Conservation (phyloP, 2,888 invertebrate genomes). For the Margaritifera margaritifera region DNA sequence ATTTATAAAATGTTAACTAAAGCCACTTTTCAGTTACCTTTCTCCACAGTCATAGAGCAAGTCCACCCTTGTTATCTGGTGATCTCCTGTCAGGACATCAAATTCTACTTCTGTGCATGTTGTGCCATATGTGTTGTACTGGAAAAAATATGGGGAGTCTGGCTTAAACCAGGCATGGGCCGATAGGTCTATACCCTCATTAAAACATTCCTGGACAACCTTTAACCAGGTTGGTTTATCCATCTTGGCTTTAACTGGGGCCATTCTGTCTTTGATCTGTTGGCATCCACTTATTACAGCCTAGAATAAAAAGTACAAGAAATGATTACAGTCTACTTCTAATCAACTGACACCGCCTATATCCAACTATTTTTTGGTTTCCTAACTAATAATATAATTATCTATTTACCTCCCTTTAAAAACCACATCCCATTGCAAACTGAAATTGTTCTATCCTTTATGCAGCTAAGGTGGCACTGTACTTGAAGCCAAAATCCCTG, state of each 20-base stretch:
- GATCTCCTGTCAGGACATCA: slow-evolving; percentile 85
- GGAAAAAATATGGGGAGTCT: slow-evolving; percentile 12
- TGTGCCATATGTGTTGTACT: slow-evolving; percentile 69
- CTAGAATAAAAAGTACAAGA: slow-evolving; percentile 25
- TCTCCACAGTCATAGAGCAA: slow-evolving; percentile 65
- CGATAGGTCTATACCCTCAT: slow-evolving; percentile 65
- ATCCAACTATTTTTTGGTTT: too few relatives aligned
- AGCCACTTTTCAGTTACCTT: slow-evolving; percentile 52
- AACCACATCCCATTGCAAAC: too few relatives aligned
- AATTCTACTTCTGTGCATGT: slow-evolving; percentile 80
- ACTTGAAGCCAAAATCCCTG: too few relatives aligned
- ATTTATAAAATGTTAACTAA: too few relatives aligned
- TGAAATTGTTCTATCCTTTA: too few relatives aligned
- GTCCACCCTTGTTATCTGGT: slow-evolving; percentile 62
- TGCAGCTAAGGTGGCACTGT: too few relatives aligned
- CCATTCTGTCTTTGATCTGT: slow-evolving; percentile 65
- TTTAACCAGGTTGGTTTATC: slow-evolving; percentile 66
- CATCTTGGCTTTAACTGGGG: slow-evolving; percentile 66
- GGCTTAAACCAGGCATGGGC: slow-evolving; percentile 49
- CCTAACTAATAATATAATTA: too few relatives aligned
- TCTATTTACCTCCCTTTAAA: too few relatives aligned
- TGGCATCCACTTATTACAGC: slow-evolving; percentile 69
- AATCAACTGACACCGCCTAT: not conserved
- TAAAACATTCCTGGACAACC: slow-evolving; percentile 62
- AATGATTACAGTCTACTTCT: not conserved